Conservation (phyloP, 2,888 invertebrate species). For the Pasiphila rectangulata region DNA sequence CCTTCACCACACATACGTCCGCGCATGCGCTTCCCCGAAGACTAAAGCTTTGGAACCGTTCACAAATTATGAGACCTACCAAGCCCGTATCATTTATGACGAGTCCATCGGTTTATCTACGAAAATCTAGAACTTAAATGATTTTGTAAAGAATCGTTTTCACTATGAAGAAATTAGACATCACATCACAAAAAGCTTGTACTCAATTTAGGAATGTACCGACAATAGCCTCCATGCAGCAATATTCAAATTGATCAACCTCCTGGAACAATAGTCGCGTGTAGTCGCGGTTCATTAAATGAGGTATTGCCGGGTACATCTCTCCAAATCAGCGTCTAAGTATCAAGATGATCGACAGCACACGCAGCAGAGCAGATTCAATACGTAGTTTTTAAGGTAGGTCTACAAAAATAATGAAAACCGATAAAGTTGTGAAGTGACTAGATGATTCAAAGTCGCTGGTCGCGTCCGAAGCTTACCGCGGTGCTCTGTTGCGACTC, state of each 20-base stretch:
- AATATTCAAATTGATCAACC: conserved; percentile 8
- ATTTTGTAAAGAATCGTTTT: conserved; percentile 16
- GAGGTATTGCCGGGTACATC: conserved; percentile 58
- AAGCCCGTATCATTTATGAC: conserved; percentile 44
- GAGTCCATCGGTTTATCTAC: conserved; percentile 28
- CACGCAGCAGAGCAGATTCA: conserved; percentile 79
- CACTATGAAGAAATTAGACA: conserved; percentile 50
- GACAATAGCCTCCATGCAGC: conserved; percentile 38
- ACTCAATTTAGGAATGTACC: conserved; percentile 69
- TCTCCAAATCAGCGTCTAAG: conserved; percentile 70
- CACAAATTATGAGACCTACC: conserved; percentile 39
- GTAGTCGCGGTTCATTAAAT: conserved; percentile 12
- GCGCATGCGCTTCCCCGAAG: conserved; percentile 66
- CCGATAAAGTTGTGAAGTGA: conserved; percentile 69
- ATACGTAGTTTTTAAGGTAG: conserved; percentile 68
- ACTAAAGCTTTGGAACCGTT: conserved; percentile 30
- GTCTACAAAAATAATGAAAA: conserved; percentile 76
- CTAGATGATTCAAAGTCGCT: conserved; percentile 60
- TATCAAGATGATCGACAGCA: conserved; percentile 71
- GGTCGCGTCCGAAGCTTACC: conserved; percentile 73
- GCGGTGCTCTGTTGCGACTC: conserved; percentile 69
- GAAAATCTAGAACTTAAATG: conserved; percentile 26
- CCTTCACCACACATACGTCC: conserved; percentile 66
- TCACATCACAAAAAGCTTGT: conserved; percentile 78
- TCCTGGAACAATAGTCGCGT: conserved; percentile 16